Evolutionary conservation across 2,113 vertebrate genomes (phyloP).

Genomic region (Perca schrenkii): DNA sequence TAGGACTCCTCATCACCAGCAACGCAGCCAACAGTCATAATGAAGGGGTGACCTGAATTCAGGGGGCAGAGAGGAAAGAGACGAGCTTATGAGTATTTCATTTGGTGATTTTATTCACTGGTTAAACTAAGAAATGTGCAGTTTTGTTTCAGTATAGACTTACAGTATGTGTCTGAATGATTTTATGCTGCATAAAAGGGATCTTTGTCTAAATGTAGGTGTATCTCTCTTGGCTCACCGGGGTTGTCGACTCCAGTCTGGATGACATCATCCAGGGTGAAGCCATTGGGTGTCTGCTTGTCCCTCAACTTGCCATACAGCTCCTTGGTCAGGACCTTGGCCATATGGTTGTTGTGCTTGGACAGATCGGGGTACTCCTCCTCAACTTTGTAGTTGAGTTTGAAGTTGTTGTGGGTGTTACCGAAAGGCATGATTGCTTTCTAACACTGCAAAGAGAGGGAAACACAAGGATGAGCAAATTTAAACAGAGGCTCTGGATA

Average conservation of each 20-base stretch:
- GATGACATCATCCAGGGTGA: constrained; percentile 91
- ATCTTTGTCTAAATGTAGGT: too few relatives aligned
- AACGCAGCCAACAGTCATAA: constrained; percentile 96
- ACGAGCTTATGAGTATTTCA: too few relatives aligned
- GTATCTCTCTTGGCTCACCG: constrained; percentile 77
- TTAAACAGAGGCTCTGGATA: not conserved
- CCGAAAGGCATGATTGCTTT: constrained; percentile 91
- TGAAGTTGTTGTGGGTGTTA: constrained; percentile 96
- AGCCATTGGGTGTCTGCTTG: constrained; percentile 93
- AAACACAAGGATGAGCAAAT: constrained; percentile 4
- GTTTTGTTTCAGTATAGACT: not conserved
- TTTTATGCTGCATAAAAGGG: not conserved
- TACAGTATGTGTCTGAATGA: not conserved
- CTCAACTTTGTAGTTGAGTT: constrained; percentile 89
- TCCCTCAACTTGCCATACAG: constrained; percentile 90
- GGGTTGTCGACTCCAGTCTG: constrained; percentile 96
- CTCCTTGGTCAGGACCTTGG: constrained; percentile 88
- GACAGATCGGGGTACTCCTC: constrained; percentile 91
- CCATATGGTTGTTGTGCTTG: constrained; percentile 97
- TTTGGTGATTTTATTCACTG: not conserved
- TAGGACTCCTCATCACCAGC: constrained; percentile 95
- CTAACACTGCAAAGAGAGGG: constrained; percentile 66
- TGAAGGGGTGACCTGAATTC: constrained; percentile 92
- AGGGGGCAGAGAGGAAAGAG: not conserved
- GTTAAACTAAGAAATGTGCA: not conserved